Evolutionary conservation across 2,113 vertebrate genomes (phyloP), one percentile per base, ranked within the genome.

Genomic region (Hyaena hyaena): DNA sequence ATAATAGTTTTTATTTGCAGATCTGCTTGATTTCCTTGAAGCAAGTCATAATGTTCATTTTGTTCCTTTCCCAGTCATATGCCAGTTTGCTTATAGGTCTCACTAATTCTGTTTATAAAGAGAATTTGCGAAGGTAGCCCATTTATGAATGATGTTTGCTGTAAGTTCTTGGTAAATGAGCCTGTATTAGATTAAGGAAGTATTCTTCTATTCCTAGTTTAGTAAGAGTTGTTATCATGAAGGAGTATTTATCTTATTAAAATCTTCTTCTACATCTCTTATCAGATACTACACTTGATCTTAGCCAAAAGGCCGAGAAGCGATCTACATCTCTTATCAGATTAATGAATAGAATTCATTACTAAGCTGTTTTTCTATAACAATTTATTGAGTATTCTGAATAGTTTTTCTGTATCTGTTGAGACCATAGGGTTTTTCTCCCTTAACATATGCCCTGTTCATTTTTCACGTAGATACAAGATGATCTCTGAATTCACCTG

Each of bases 401-500:
- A n/a, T 61, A 33, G 61, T 89, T 77, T 95, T 95, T 55, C 61
- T 55, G 39, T n/a, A 5, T 74, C 83, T 66, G 0, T 65, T 87
- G n/a, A 74, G 45, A 88, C 12, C 10, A 9, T 50, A 17, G 17
- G 10, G 4, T 88, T 92, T 92, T 86, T 73, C 85, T 94, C 50
- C 58, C 61, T 81, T 93, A 79, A 90, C 61, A 35, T 28, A 7
- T 81, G 3, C 4, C 58, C 21, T 90, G 17, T 88, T 97, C 17
- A 93, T 82, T 85, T 35, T 88, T 61, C 28, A 53, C 63, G 0
- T 97, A 99, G 99, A 97, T 99, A 99, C 98, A 99, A 99, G 98
- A 99, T 99, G 99, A 99, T 99, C 98, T 99, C 99, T 0, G 99
- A 99, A 97, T 99, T 99, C 96, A 99, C 99, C 0, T 99, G 99